Evolutionary conservation across 2,888 invertebrate genomes (phyloP), one percentile per base, ranked within the genome.

Genomic region (Rhogogaster chlorosoma): DNA sequence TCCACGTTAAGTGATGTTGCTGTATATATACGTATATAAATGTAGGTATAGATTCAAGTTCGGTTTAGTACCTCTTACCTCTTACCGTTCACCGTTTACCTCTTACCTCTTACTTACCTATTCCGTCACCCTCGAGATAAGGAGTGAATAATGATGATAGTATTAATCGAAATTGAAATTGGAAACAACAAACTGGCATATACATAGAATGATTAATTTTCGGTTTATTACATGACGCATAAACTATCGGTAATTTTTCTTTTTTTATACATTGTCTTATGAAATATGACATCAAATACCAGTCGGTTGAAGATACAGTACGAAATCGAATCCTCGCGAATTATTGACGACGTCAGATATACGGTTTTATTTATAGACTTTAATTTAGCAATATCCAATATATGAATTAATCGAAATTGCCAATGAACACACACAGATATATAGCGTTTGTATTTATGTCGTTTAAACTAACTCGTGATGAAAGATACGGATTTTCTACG

Each of bases 381-480:
- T 32, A 42, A 73, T 73, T 73, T 73, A 73, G 38, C 71, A 73
- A 73, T 73, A 73, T 73, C 71, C 71, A 42, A 73, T 73, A 73
- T 42, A 73, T 73, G 71, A 38, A 42, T 42, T 22, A 42, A 73
- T 73, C 10, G 71, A 42, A 73, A 73, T 73, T 73, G 71, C 38
- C 71, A 42, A 73, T 42, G 22, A 9, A 73, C 4, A 36, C n/a
- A 70, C 70, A 15, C 32, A 36, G 15, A 32, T 29, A 12, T 70
- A 32, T 6, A 36, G 7, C 7, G 32, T 18, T 29, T 18, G 29
- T 36, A 36, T 32, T 9, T n/a, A 36, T 67, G 2, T 26, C 32
- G 67, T 3, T 45, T 45, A 29, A 67, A 12, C 29, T 67, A 67
- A 67, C 53, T 53, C 45, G 18, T n/a, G 7, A n/a, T 53, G n/a